Evolutionary conservation across 2,113 vertebrate species (phyloP), one percentile per base, ranked within the genome.

Genomic region (Percina caprodes): DNA sequence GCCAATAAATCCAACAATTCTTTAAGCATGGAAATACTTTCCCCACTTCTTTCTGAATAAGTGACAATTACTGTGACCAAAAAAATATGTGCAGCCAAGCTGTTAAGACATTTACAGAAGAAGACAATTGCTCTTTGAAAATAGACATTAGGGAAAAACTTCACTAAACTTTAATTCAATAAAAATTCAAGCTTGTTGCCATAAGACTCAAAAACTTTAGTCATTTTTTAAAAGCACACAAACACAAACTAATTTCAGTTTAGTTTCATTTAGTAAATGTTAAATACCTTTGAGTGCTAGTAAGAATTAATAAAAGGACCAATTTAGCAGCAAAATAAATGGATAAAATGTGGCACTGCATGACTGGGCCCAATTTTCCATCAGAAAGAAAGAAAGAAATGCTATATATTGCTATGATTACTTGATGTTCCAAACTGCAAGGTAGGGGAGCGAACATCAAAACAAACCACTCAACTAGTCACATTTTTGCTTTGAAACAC

Each of bases 101-200:
- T 14, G 68, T 26, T 21, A 71, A 46, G 21, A 79, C 52, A n/a
- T 39, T 74, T 79, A 49, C 69, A 6, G 35, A 82, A 58, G 4
- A 51, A 14, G 18, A 73, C 6, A 63, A 54, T 30, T 15, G n/a
- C 18, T 69, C 33, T 0, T 14, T 35, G 15, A 65, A 52, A 51
- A 70, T 10, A 61, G 35, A 83, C 24, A 60, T 18, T 15, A 6
- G 26, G 26, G 3, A 30, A 72, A 51, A 42, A 61, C 14, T 24
- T 46, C 8, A 18, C 48, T 67, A 8, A 72, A 61, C 52, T 72
- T 58, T 48, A 14, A 9, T 21, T 60, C 4, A 1, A 42, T 45
- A 30, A 55, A 77, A 62, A 35, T 77, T 13, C 49, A 52, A 23
- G 59, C 66, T 66, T 60, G 35, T 51, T 18, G 19, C 26, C 46